phyloP scores from a whole-genome alignment of 2,888 invertebrate species.

The Patella pellucida region DNA sequence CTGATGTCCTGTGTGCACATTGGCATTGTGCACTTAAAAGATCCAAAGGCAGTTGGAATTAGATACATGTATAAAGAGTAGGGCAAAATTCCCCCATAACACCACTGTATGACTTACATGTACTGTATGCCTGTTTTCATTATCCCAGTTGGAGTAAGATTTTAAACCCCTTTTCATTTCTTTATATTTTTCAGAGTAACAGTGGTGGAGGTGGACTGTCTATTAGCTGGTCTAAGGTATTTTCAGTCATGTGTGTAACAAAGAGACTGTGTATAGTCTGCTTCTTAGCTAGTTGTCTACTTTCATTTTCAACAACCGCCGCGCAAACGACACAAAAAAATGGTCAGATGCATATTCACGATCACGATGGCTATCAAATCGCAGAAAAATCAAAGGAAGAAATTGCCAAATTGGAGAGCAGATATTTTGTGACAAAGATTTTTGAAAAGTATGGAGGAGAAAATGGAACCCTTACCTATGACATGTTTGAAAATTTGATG shows the following conservation, averaged over 20 bases:
- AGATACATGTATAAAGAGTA: no score
- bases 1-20: no score
- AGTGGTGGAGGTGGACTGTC: no score
- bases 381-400: not conserved
- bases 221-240: no score
- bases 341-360: not conserved
- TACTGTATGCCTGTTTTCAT: no score
- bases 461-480: not conserved
- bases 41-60: no score
- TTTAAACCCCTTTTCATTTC: no score
- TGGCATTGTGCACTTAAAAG: no score
- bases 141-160: no score
- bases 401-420: not conserved
- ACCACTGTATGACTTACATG: no score
- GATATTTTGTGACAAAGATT: conserved; percentile 14
- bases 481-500: not conserved
- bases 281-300: not conserved
- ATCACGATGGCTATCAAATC: not conserved
- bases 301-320: not conserved
- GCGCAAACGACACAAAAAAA: not conserved
- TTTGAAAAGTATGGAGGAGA: conserved; percentile 14
- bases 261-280: not conserved
- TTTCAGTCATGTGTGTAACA: not conserved
- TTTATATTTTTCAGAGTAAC: no score
- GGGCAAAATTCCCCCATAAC: no score